Evolutionary conservation across 2,888 invertebrate genomes (phyloP), one percentile per base, ranked within the genome.

Genomic region (Thumatha senex): DNA sequence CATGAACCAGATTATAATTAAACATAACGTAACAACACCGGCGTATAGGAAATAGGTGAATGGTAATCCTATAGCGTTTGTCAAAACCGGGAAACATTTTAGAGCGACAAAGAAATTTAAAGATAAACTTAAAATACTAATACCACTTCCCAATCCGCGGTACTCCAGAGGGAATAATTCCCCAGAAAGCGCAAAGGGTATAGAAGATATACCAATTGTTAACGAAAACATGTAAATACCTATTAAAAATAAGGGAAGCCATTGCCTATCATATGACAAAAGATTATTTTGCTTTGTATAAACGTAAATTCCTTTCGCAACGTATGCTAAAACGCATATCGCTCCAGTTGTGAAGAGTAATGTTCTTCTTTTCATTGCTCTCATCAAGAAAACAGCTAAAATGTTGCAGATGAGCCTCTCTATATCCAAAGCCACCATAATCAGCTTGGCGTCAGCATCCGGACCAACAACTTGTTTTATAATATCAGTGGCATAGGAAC

Each of bases 181-280:
- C 0, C 95, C 95, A 46, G 94, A 93, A 80, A 96, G 90, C 11
- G 95, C 93, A 86, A 95, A 96, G 0, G 96, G 95, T 56, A 96
- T 82, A 0, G 95, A 94, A 4, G 94, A 89, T 52, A 94, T 86
- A 0, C 95, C 95, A 8, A 93, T 82, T 9, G 93, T 90, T 41
- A 94, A 80, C 15, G 93, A 93, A 9, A 92, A 88, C 74, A 94
- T 93, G 63, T 94, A 94, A 0, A 86, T 57, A 51, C 93, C 78
- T 56, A 94, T 80, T 62, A 92, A 74, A 55, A 84, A 59, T 70
- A 93, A 76, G 0, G 93, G 89, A 10, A 92, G 67, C 89, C 91
- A 92, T 46, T 89, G 86, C 15, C 74, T 77, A n/a, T 86, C 81
- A 30, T 71, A 80, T 0, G 85, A 80, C 9, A 87, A 51, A 31